A percentile compares a stretch with the other conserved stretches of the same genome.
Evolutionary conservation across 2,797 vertebrate genomes (phyloP).

Genomic region (Notolepis coatsorum): DNA sequence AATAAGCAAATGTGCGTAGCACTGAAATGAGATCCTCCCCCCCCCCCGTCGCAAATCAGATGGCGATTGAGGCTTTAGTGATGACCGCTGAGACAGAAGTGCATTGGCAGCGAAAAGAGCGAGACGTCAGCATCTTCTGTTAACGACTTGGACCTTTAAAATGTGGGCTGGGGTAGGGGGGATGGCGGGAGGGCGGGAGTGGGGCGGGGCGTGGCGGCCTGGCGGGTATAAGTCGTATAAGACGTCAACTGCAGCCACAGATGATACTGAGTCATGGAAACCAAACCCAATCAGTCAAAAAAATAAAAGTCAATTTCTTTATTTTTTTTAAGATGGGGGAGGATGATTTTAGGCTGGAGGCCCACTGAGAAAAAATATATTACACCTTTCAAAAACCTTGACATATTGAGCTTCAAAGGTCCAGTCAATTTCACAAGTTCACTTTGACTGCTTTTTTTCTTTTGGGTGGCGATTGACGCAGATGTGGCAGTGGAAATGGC

Average conservation of each 20-base stretch:
- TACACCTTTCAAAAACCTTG: background rate
- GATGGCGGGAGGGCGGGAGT: constrained; percentile 65
- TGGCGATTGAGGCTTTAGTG: constrained; percentile 65
- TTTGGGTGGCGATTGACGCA: background rate
- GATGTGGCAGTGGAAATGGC: background rate
- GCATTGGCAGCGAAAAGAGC: constrained; percentile 65
- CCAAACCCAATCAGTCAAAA: background rate
- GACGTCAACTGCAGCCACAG: constrained; percentile 23
- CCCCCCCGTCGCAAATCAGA: constrained; percentile 56
- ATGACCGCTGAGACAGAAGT: constrained; percentile 60
- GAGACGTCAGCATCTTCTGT: constrained; percentile 67
- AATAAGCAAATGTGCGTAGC: constrained; percentile 11
- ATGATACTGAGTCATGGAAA: constrained; percentile 59
- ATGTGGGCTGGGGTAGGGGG: constrained; percentile 35
- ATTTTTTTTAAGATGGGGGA: constrained; percentile 4
- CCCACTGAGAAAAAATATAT: constrained; percentile 3
- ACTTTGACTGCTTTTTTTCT: background rate
- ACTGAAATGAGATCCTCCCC: constrained; percentile 46
- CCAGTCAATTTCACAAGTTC: background rate
- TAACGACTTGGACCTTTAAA: constrained; percentile 47
- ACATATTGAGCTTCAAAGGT: constrained; percentile 2
- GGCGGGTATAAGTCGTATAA: too few relatives aligned
- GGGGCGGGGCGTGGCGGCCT: too few relatives aligned
- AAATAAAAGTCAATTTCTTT: too few relatives aligned
- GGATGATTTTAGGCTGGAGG: background rate